Evolutionary conservation across 2,797 vertebrate genomes (phyloP).

Genomic region (Remorina albescens): DNA sequence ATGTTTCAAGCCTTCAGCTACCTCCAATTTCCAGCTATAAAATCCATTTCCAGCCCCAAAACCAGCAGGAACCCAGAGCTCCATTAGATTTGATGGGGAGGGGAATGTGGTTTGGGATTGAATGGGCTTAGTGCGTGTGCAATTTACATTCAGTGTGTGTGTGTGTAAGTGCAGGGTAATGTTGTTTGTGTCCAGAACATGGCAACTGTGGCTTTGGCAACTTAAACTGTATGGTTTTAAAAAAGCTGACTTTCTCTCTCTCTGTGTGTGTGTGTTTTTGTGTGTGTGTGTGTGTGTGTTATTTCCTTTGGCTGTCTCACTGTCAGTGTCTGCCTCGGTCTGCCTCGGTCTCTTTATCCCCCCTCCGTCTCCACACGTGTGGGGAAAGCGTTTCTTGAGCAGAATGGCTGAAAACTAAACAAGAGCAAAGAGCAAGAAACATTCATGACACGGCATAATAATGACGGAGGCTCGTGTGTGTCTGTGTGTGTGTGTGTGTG

Average conservation of each 20-base stretch:
- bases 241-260: conserved; percentile 18
- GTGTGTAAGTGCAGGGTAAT: conserved; percentile 11
- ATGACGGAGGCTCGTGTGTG: too few species aligned
- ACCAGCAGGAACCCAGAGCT: conserved; percentile 17
- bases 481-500: too few species aligned
- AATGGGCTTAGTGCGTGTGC: not conserved
- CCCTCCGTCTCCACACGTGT: not conserved
- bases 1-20: not conserved
- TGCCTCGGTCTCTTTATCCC: not conserved
- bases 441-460: not conserved
- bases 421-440: not conserved
- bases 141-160: conserved; percentile 9
- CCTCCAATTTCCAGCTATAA: not conserved
- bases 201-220: conserved; percentile 39
- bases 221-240: not conserved
- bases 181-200: conserved; percentile 24
- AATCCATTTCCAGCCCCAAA: conserved; percentile 24
- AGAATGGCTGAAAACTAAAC: conserved; percentile 2
- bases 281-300: not conserved
- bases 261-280: not conserved
- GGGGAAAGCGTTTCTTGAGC: not conserved
- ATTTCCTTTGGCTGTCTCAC: not conserved
- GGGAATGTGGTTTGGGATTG: conserved; percentile 10
- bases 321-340: not conserved
- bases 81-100: conserved; percentile 43